Base-by-base conservation (phyloP, 1,140 invertebrate genomes). In the Physella acuta region DNA sequence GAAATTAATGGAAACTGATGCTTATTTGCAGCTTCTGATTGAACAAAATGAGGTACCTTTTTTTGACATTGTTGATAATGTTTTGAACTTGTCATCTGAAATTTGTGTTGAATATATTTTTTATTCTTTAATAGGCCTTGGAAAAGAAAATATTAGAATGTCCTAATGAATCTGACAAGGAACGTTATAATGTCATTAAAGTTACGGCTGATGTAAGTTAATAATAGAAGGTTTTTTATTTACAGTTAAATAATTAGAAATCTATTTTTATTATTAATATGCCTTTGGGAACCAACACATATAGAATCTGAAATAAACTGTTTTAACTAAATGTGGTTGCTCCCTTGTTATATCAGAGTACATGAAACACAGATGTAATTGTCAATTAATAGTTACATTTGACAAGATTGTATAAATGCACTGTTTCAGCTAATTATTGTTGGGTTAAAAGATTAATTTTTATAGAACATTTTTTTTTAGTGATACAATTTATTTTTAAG, bases 21-120 rank as follows among this genome's bases (percentile, higher is more conserved):
- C 92, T 33, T 99, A 98, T 86, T 88, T 99, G 53, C 95, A 98
- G 87, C 88, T 98, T 63, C 90, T 99, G 82, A 97, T 98, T 72
- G 94, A 98, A 75, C 94, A 98, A 85, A 91, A 87, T 5, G 78
- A 85, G 75, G 93, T 74, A 90, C 90, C 20, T 64, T 55, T 55
- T 8, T 28, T 28, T 28, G 8, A 24, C 8, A 14, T 55, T 14
- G 8, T 14, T 14, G 24, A 55, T 14, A 55, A 5, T 14, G 24
- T 55, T 55, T 55, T 28, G 8, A 55, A 20, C 17, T 24, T 55
- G 17, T n/a, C 24, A 8, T n/a, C 53, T n/a, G 53, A 55, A 24
- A 24, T 24, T 14, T 55, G 5, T 5, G 8, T 24, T 5, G 53
- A 24, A 20, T 14, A 28, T 55, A 28, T n/a, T 28, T 14, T 28